phyloP scores from a whole-genome alignment of 2,888 invertebrate genomes.

The Lithophane leautieri region DNA sequence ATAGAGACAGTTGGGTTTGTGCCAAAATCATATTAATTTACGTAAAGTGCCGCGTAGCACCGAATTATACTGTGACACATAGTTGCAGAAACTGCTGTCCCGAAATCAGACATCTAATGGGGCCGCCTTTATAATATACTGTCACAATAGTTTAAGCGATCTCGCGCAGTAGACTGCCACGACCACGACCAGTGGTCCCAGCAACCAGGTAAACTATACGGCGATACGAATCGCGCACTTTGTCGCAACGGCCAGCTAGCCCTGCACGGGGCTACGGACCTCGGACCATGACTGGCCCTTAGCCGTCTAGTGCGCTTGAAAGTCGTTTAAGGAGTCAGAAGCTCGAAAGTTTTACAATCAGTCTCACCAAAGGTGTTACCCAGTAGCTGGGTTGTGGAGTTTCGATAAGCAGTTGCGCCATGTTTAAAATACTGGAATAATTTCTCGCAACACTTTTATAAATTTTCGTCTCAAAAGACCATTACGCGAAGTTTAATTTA shows the following conservation, averaged over 20 bases:
- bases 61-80: constrained; percentile 48
- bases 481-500: no score
- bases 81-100: neutral
- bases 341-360: neutral
- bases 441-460: no score
- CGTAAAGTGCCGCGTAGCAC: constrained; percentile 34
- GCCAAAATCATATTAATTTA: constrained; percentile 61
- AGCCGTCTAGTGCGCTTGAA: neutral
- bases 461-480: no score
- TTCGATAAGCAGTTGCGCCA: no score
- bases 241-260: no score
- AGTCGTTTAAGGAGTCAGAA: neutral
- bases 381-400: neutral
- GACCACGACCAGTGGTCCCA: no score
- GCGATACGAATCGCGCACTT: no score
- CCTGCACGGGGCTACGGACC: no score
- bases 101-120: neutral
- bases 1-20: constrained; percentile 39
- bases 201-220: no score
- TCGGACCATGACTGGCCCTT: no score
- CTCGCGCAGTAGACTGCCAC: no score
- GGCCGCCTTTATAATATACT: neutral
- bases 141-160: neutral
- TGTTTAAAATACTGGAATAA: no score
- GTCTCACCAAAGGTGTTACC: neutral